Percentiles rank a stretch among this genome's conserved stretches.
Conservation (phyloP, 2,888 invertebrate genomes). For the Dastarcus helophoroides region DNA sequence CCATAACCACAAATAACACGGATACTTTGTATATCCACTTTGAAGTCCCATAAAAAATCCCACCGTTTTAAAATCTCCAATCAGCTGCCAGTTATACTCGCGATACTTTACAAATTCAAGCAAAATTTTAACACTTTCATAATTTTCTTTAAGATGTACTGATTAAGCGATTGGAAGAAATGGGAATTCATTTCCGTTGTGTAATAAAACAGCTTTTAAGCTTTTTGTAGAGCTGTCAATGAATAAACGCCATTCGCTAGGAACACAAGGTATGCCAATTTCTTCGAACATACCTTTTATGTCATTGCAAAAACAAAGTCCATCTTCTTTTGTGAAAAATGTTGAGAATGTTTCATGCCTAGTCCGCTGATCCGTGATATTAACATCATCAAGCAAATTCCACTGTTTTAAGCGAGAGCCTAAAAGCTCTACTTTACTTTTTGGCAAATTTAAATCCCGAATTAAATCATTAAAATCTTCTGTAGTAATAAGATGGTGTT, state of each 20-base stretch:
- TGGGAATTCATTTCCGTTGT: slow-evolving; percentile 19
- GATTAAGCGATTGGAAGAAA: slow-evolving; percentile 24
- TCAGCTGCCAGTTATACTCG: slow-evolving; percentile 21
- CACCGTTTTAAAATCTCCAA: slow-evolving; percentile 25
- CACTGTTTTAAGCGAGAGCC: no score
- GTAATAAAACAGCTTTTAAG: slow-evolving; percentile 17
- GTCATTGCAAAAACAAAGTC: no score
- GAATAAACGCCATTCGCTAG: slow-evolving; percentile 13
- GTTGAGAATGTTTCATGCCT: no score
- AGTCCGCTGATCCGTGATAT: no score
- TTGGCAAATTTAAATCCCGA: no score
- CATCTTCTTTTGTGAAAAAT: no score
- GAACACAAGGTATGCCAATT: no score
- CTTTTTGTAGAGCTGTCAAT: slow-evolving; percentile 15
- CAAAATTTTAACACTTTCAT: slow-evolving; percentile 22
- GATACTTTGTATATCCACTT: slow-evolving; percentile 20
- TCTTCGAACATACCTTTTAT: no score
- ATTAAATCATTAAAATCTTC: no score
- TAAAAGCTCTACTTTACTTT: no score
- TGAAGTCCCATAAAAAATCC: slow-evolving; percentile 20
- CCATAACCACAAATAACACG: slow-evolving; percentile 21
- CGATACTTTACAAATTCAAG: slow-evolving; percentile 21
- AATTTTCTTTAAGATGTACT: slow-evolving; percentile 22
- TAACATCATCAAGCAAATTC: no score
- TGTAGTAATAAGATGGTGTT: no score